Evolutionary conservation across 2,113 vertebrate genomes (phyloP).

Genomic region (Leucopsar rothschildi): DNA sequence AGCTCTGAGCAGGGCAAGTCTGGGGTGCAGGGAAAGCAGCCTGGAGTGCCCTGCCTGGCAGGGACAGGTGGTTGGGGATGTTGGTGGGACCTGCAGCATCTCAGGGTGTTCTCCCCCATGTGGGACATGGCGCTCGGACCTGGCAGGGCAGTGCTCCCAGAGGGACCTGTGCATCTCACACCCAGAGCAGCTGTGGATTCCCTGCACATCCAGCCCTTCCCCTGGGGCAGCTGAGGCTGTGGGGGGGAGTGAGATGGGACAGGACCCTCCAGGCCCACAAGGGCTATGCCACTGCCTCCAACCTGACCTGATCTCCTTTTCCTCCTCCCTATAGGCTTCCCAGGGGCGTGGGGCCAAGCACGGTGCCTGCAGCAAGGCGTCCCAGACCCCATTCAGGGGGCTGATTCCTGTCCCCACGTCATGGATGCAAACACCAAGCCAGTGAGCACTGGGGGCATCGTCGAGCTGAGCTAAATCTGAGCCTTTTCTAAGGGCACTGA

Average conservation of each 20-base stretch:
- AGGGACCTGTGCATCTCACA: neutral
- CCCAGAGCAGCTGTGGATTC: neutral
- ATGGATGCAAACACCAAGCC: neutral
- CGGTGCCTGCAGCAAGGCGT: accelerated
- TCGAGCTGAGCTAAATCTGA: accelerated
- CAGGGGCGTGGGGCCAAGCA: accelerated
- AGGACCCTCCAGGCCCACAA: neutral
- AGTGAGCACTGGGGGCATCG: accelerated
- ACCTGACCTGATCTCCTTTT: neutral
- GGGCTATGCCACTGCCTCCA: neutral
- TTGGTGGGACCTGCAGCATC: accelerated
- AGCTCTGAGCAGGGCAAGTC: neutral
- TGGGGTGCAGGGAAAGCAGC: neutral
- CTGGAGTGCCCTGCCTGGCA: neutral
- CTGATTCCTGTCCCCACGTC: neutral
- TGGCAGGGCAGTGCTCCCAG: neutral
- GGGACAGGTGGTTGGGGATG: neutral
- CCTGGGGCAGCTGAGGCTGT: neutral
- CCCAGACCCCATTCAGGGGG: accelerated
- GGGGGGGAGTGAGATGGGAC: accelerated
- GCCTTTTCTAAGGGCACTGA: neutral
- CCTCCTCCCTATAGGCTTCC: neutral
- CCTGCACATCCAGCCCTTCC: neutral
- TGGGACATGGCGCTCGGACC: accelerated
- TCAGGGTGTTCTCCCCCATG: accelerated